Evolutionary conservation across 2,888 invertebrate species (phyloP).

Genomic region (Ophonus ardosiacus): DNA sequence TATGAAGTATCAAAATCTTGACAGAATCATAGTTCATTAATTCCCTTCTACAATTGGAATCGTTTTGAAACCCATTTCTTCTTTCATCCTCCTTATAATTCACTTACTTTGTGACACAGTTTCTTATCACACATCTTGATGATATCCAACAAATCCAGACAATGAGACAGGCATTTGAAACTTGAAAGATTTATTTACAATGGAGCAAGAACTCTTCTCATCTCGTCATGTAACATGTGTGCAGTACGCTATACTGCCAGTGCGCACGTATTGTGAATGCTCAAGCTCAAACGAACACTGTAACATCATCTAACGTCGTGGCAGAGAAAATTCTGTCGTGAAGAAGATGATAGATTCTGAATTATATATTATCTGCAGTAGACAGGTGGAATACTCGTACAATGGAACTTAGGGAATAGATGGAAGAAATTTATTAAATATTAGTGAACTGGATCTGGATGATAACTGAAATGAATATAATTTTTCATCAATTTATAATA

Average conservation of each 20-base stretch:
- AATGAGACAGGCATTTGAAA: constrained; percentile 45
- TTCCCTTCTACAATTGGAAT: neutral
- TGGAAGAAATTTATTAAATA: too few relatives aligned
- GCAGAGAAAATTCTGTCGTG: constrained; percentile 9
- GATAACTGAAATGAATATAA: too few relatives aligned
- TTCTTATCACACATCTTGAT: constrained; percentile 11
- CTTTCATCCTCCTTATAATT: constrained; percentile 2
- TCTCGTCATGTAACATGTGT: constrained; percentile 1
- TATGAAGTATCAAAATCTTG: too few relatives aligned
- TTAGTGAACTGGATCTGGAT: too few relatives aligned
- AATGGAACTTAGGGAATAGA: neutral
- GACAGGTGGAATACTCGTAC: neutral
- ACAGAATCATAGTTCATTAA: too few relatives aligned
- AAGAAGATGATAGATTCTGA: constrained; percentile 52
- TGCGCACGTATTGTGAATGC: constrained; percentile 7
- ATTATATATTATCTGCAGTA: constrained; percentile 56
- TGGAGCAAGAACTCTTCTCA: neutral
- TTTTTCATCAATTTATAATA: too few relatives aligned
- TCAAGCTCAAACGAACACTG: neutral
- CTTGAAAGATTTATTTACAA: constrained; percentile 46
- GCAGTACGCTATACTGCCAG: neutral
- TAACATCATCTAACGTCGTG: neutral
- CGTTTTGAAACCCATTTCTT: neutral
- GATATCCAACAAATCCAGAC: constrained; percentile 8
- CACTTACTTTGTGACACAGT: constrained; percentile 17